Evolutionary conservation across 2,797 vertebrate genomes (phyloP).

Genomic region (Falco naumanni): DNA sequence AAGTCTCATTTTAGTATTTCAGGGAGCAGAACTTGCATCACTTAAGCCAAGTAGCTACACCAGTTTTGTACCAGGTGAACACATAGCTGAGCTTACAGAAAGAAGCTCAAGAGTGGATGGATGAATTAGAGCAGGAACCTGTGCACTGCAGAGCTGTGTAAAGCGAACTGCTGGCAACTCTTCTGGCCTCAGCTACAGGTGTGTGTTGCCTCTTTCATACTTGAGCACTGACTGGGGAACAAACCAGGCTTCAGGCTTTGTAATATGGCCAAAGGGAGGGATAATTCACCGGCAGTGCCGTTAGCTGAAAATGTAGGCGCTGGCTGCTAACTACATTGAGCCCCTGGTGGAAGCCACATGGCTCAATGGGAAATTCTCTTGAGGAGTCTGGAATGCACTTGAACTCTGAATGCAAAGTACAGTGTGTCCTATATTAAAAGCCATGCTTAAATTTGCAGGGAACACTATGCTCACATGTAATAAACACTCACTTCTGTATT

Average conservation of each 20-base stretch:
- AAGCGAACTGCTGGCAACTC: background rate
- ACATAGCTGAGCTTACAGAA: background rate
- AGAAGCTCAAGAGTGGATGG: background rate
- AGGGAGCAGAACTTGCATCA: background rate
- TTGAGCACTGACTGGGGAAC: background rate
- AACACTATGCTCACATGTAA: background rate
- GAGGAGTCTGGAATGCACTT: background rate
- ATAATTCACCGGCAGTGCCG: fast-evolving
- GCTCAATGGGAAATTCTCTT: background rate
- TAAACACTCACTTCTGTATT: background rate
- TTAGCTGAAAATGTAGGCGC: background rate
- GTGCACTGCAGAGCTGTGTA: background rate
- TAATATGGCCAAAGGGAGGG: background rate
- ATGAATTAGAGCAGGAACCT: background rate
- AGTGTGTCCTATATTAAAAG: background rate
- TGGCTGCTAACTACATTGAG: background rate
- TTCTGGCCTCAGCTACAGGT: background rate
- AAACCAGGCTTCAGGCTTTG: background rate
- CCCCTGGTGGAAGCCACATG: background rate
- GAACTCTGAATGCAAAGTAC: background rate
- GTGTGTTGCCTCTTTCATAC: background rate
- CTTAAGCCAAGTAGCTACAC: background rate
- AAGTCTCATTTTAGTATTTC: background rate
- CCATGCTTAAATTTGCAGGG: background rate
- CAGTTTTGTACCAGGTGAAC: background rate